phyloP scores from a whole-genome alignment of 2,888 invertebrate species.

The Drosophila basisetae region DNA sequence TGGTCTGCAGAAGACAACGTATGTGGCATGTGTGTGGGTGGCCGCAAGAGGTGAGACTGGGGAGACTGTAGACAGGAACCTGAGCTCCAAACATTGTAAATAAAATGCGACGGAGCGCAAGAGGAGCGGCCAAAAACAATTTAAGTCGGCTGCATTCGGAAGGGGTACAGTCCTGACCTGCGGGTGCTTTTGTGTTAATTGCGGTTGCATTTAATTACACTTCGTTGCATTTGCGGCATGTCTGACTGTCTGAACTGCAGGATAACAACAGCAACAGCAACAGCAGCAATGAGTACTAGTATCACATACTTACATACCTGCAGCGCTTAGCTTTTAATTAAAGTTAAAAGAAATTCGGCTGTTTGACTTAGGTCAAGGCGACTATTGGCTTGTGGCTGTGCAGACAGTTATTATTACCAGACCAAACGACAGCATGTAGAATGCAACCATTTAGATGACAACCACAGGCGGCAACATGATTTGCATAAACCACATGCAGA shows the following conservation, averaged over 20 bases:
- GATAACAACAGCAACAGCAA: neutral
- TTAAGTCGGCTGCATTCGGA: slow-evolving; percentile 7
- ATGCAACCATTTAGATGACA: slow-evolving; percentile 33
- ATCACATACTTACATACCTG: slow-evolving; percentile 20
- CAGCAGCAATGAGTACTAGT: neutral
- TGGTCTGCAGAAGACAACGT: slow-evolving; percentile 47
- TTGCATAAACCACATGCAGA: slow-evolving; percentile 55
- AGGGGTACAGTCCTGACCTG: slow-evolving; percentile 48
- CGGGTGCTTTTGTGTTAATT: slow-evolving; percentile 80
- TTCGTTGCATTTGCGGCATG: slow-evolving; percentile 65
- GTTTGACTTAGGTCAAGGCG: slow-evolving; percentile 26
- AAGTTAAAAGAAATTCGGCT: slow-evolving; percentile 66
- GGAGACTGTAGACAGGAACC: slow-evolving; percentile 51
- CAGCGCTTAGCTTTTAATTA: slow-evolving; percentile 70
- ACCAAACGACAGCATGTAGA: slow-evolving; percentile 19
- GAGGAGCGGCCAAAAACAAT: neutral
- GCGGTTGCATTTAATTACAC: slow-evolving; percentile 82
- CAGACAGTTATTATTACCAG: slow-evolving; percentile 51
- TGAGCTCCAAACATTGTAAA: slow-evolving; percentile 73
- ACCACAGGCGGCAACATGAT: slow-evolving; percentile 41
- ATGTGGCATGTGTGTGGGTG: slow-evolving; percentile 8
- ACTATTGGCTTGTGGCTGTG: slow-evolving; percentile 23
- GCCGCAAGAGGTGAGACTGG: slow-evolving; percentile 2
- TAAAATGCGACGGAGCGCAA: slow-evolving; percentile 52
- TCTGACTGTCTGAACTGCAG: slow-evolving; percentile 24